Evolutionary conservation across 2,113 vertebrate species (phyloP).

Genomic region (Rhipidura dahli): DNA sequence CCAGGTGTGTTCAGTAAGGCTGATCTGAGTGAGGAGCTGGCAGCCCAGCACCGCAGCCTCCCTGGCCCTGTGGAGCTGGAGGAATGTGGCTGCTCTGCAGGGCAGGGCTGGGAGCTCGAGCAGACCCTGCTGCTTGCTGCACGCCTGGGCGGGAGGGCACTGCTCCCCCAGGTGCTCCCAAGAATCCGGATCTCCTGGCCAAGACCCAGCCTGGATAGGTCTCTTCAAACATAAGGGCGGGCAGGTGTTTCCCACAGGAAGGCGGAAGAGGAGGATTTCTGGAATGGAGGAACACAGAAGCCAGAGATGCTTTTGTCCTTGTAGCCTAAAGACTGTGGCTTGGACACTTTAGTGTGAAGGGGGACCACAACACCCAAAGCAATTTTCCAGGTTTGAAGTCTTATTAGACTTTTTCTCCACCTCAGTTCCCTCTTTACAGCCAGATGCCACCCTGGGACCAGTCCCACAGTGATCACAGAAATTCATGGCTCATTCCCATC

Average conservation of each 20-base stretch:
- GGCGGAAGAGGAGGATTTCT: neutral
- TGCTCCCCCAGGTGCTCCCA: neutral
- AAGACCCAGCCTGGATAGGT: neutral
- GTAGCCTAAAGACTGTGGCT: neutral
- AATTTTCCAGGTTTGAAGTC: neutral
- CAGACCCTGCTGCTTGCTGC: fast-evolving
- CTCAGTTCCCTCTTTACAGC: neutral
- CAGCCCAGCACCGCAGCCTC: fast-evolving
- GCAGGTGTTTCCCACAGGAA: neutral
- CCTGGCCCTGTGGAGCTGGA: fast-evolving
- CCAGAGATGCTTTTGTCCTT: neutral
- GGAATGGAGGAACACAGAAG: neutral
- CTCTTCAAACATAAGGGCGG: neutral
- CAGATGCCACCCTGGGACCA: neutral
- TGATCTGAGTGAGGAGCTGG: fast-evolving
- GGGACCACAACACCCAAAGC: fast-evolving
- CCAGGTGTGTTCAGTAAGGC: fast-evolving
- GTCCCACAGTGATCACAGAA: neutral
- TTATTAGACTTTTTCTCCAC: neutral
- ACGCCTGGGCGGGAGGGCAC: fast-evolving
- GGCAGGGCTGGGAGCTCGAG: neutral
- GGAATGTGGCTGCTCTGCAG: neutral
- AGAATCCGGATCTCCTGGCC: neutral
- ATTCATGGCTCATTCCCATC: neutral
- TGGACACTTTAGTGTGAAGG: neutral